phyloP scores from a whole-genome alignment of 2,797 vertebrate species.

The Eupleurogrammus muticus region DNA sequence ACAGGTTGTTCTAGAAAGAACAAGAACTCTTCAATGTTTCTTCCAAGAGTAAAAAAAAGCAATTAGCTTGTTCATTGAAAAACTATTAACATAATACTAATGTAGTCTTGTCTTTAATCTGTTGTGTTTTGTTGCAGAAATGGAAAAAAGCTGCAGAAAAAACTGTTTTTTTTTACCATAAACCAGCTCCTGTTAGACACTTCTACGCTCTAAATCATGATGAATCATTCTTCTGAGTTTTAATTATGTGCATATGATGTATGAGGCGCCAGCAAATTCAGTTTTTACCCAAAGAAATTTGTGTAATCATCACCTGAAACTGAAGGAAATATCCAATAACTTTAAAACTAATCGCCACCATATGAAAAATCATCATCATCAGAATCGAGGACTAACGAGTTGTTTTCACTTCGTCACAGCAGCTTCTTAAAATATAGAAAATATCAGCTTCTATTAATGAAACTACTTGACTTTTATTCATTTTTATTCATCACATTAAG shows the following conservation, averaged over 20 bases:
- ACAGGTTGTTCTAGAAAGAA: no score
- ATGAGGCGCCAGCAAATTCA: conserved; percentile 44
- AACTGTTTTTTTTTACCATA: neutral
- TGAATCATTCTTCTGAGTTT: conserved; percentile 64
- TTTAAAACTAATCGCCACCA: conserved; percentile 34
- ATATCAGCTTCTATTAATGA: neutral
- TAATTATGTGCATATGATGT: conserved; percentile 70
- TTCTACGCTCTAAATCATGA: conserved; percentile 59
- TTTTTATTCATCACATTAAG: neutral
- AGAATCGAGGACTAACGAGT: neutral
- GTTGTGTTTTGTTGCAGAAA: conserved; percentile 53
- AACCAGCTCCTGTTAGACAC: conserved; percentile 21
- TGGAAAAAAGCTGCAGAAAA: conserved; percentile 39
- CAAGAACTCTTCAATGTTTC: no score
- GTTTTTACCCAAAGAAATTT: conserved; percentile 59
- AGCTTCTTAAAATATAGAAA: no score
- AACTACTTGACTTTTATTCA: neutral
- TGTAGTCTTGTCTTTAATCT: conserved; percentile 48
- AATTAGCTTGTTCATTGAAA: conserved; percentile 59
- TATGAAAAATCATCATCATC: conserved; percentile 11
- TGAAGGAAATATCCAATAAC: conserved; percentile 44
- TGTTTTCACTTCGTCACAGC: neutral
- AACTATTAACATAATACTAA: conserved; percentile 52
- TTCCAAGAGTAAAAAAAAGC: conserved; percentile 37
- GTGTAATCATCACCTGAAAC: conserved; percentile 58